Conservation (phyloP, 1,140 invertebrate genomes). For the Panagrolaimus sp. region DNA sequence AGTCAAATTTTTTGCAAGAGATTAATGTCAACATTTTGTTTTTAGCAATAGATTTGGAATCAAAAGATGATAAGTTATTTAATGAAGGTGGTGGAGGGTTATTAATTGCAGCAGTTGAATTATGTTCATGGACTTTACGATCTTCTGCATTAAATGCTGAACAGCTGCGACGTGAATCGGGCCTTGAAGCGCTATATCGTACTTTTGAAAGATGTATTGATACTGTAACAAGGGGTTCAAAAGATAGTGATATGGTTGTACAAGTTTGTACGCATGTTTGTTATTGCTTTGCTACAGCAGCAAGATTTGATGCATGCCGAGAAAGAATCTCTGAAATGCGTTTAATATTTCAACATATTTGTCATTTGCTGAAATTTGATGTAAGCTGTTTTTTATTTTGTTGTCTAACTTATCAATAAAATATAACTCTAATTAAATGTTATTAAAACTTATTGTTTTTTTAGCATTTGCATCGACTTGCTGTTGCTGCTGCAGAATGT, state of each 20-base stretch:
- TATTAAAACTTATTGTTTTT: too few relatives aligned
- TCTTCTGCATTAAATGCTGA: slow-evolving; percentile 96
- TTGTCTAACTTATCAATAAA: too few relatives aligned
- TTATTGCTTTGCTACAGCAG: slow-evolving; percentile 84
- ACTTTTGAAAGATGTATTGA: slow-evolving; percentile 54
- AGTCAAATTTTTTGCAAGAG: too few relatives aligned
- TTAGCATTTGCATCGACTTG: slow-evolving; percentile 73
- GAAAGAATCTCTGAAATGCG: slow-evolving; percentile 76
- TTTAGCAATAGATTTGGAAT: slow-evolving; percentile 76
- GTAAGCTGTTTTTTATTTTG: slow-evolving; percentile 65
- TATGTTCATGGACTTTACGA: slow-evolving; percentile 89
- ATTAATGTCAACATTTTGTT: too few relatives aligned
- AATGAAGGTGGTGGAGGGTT: slow-evolving; percentile 71
- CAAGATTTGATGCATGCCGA: slow-evolving; percentile 82
- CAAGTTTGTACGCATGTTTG: slow-evolving; percentile 87
- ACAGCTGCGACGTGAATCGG: slow-evolving; percentile 84
- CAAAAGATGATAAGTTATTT: slow-evolving; percentile 84
- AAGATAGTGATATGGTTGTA: slow-evolving; percentile 73
- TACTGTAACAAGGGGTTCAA: slow-evolving; percentile 57
- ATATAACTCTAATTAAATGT: too few relatives aligned
- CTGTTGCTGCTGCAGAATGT: slow-evolving; percentile 76
- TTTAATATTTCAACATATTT: slow-evolving; percentile 77
- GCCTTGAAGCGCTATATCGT: slow-evolving; percentile 66
- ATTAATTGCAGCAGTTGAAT: slow-evolving; percentile 80
- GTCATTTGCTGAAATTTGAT: slow-evolving; percentile 80